phyloP scores from a whole-genome alignment of 2,888 invertebrate species.

The Thumatha senex region DNA sequence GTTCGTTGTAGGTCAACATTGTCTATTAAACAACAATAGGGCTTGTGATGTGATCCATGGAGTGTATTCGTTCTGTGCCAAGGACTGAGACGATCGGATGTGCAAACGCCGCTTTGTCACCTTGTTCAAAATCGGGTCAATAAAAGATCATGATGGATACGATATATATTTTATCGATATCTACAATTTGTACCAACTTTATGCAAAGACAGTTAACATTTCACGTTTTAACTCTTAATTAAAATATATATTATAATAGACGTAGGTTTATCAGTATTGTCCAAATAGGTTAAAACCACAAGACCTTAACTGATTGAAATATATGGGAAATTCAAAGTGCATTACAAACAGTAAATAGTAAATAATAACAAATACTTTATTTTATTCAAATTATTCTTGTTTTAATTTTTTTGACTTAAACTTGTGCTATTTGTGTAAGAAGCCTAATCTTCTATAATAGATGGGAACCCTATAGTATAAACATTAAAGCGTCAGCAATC shows the following conservation, averaged over 20 bases:
- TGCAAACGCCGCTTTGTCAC: constrained; percentile 57
- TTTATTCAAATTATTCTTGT: background rate
- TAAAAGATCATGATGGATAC: constrained; percentile 35
- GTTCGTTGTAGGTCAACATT: constrained; percentile 58
- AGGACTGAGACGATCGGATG: constrained; percentile 71
- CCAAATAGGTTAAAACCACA: no score
- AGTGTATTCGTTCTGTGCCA: constrained; percentile 63
- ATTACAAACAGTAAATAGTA: no score
- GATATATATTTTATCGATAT: constrained; percentile 10
- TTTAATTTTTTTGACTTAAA: background rate
- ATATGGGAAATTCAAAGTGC: no score
- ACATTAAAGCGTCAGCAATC: constrained; percentile 39
- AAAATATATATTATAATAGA: background rate
- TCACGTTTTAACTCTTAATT: background rate
- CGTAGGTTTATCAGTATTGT: no score
- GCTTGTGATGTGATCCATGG: constrained; percentile 66
- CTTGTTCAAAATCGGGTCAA: constrained; percentile 64
- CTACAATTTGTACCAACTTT: background rate
- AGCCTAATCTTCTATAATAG: background rate
- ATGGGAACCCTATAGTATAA: constrained; percentile 51
- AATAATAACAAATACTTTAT: constrained; percentile 9
- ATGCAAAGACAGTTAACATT: background rate
- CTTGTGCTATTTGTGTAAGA: background rate
- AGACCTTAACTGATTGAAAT: no score
- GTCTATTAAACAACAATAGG: constrained; percentile 68